Evolutionary conservation across 2,797 vertebrate species (phyloP), one percentile per base, ranked within the genome.

Genomic region (Cryptoblepharus egeriae): DNA sequence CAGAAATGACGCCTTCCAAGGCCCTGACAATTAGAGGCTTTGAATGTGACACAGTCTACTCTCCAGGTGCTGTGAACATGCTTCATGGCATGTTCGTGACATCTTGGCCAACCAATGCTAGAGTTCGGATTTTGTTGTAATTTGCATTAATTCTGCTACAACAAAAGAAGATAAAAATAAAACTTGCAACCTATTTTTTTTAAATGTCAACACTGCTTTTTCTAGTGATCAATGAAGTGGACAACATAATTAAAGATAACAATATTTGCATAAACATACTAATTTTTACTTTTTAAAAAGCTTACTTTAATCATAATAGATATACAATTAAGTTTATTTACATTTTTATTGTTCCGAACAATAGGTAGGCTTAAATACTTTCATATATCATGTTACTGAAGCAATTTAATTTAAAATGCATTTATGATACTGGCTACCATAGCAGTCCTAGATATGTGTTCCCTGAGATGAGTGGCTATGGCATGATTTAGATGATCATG

Each of bases 351-450:
- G n/a, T 16, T 76, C 18, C 39, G 13, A 58, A 60, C 11, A 42
- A 63, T 5, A 45, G 28, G 39, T 11, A 28, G n/a, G 16, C 18
- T 52, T 30, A 52, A n/a, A n/a, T n/a, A n/a, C 30, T 82, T 82
- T 82, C 81, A 82, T 30, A 70, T 37, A 70, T 61, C 30, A 77
- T 20, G 69, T 37, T n/a, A 26, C 20, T 63, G 11, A 58, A 82
- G 37, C 60, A 70, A 35, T 37, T 45, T 70, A 82, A 76, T 82
- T 76, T 26, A 13, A 77, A 6, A 2, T 63, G 4, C 28, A 37
- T 35, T 37, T 42, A 49, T 80, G 28, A 13, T 81, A 55, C 28
- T 42, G 28, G 15, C 58, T 49, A 60, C 9, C 52, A 35, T 35
- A 24, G 4, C 13, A 58, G 32, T 52, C 35, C 65, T 65, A 42